These are phyloP conservation scores for Indicator maculatus DNA, from an alignment of 2,113 vertebrate genomes.

Conservation along the genomic window DNA sequence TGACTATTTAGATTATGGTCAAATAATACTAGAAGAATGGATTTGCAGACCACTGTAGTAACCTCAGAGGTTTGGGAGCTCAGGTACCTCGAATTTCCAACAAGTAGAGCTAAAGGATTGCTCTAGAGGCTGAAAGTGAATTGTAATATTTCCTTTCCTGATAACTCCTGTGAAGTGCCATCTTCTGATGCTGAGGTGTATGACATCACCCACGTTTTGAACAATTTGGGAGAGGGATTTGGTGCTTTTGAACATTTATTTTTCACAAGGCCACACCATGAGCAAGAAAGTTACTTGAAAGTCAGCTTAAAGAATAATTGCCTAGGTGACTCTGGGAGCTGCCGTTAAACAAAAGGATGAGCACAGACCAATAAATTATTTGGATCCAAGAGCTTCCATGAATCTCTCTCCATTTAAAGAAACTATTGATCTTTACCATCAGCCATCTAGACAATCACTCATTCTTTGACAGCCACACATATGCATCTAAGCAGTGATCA, in stretches of 20 bases:
- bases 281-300: slow-evolving; percentile 19
- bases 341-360: slow-evolving; percentile 56
- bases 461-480: slow-evolving; percentile 45
- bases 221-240: not conserved
- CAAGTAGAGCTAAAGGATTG: not conserved
- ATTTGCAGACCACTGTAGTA: not conserved
- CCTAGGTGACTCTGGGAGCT: slow-evolving; percentile 18
- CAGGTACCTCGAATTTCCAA: not conserved
- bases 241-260: not conserved
- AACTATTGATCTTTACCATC: slow-evolving; percentile 56
- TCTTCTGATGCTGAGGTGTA: not conserved
- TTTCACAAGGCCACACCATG: not conserved
- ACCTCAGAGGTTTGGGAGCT: not conserved
- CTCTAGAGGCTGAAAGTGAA: not conserved
- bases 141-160: not conserved
- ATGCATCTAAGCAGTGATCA: slow-evolving; percentile 38
- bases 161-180: not conserved
- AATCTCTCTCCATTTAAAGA: slow-evolving; percentile 59
- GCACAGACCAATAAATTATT: slow-evolving; percentile 55
- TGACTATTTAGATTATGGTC: not conserved
- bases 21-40: not conserved
- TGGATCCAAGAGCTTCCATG: slow-evolving; percentile 52
- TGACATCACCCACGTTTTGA: not conserved
- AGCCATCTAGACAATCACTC: slow-evolving; percentile 12
- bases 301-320: slow-evolving; percentile 11